Base-by-base conservation (phyloP, 2,888 invertebrate genomes). In the Acheta domesticus region DNA sequence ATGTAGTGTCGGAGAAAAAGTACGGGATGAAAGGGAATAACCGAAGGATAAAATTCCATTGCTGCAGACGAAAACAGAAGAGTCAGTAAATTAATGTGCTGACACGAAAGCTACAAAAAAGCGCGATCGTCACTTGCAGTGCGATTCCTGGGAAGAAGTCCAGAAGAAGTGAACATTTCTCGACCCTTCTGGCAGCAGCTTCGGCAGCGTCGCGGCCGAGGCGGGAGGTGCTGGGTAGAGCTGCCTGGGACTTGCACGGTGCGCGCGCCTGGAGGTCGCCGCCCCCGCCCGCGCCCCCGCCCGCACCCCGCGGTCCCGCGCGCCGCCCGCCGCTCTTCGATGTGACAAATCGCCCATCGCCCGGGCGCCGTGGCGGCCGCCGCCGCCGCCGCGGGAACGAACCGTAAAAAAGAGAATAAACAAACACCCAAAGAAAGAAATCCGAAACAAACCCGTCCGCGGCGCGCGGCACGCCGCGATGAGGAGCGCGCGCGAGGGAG, bases 271-370 rank as follows among this genome's bases (percentile, higher is more conserved):
- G 62, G 62, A 62, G 62, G 62, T 14, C 62, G n/a, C 62, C 62
- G 62, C 62, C 62, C 62, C 62, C 5, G 62, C 62, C 62, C 62
- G 3, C 19, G 62, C 62, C 16, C 8, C n/a, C 3, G 62, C 62
- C 62, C 62, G 2, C 62, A 12, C 62, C 19, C 62, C 62, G 62
- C n/a, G 14, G 4, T 62, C 62, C 62, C 14, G 16, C 14, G n/a
- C 62, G 62, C 62, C 62, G 62, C 62, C 62, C 4, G 16, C 62
- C 62, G 62, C 62, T 62, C 62, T 62, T n/a, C 62, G n/a, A 62
- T 62, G 62, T 62, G 62, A 62, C 62, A 62, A 62, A 62, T 62
- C 62, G 62, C 62, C 62, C 62, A 62, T 62, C 62, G 62, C 16
- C 62, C n/a, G 62, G n/a, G 62, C 62, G n/a, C 62, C 62, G 62